These are phyloP conservation scores for Diplazon laetatorius DNA, from an alignment of 2,888 invertebrate species.

Conservation along the genomic window DNA sequence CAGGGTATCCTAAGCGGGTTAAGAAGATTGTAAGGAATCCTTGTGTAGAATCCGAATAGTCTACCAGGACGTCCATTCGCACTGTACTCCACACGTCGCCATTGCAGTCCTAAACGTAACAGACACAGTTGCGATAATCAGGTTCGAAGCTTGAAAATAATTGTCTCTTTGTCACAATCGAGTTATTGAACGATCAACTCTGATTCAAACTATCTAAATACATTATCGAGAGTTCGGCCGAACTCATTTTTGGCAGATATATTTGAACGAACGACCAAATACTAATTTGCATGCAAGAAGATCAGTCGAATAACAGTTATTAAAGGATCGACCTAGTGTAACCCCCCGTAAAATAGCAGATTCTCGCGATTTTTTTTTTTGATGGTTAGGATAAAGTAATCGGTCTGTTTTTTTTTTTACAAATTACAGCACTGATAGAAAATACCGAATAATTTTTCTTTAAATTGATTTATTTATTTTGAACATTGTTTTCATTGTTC, in stretches of 20 bases:
- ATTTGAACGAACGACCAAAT: slow-evolving; percentile 58
- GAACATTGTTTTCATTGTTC: too few relatives aligned
- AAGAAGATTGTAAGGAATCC: slow-evolving; percentile 62
- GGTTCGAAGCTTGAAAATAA: slow-evolving; percentile 37
- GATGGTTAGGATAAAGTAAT: too few relatives aligned
- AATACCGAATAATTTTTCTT: too few relatives aligned
- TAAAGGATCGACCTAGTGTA: too few relatives aligned
- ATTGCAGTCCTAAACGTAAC: slow-evolving; percentile 63
- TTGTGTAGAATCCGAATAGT: slow-evolving; percentile 55
- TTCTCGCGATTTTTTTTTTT: too few relatives aligned
- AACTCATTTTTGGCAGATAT: slow-evolving; percentile 66
- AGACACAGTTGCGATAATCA: slow-evolving; percentile 62
- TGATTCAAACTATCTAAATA: slow-evolving; percentile 53
- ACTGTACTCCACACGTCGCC: slow-evolving; percentile 61
- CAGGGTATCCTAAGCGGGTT: too few relatives aligned
- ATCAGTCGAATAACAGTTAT: too few relatives aligned
- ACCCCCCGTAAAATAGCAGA: too few relatives aligned
- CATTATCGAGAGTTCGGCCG: slow-evolving; percentile 50
- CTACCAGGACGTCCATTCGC: slow-evolving; percentile 63
- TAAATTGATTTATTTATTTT: too few relatives aligned
- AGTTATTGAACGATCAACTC: not conserved
- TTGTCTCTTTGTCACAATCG: not conserved
- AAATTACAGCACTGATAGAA: too few relatives aligned
- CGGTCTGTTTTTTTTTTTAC: too few relatives aligned
- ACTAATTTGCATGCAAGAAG: too few relatives aligned